Evolutionary conservation across 2,888 invertebrate species (phyloP).

Genomic region (Trypoxylon attenuatum): DNA sequence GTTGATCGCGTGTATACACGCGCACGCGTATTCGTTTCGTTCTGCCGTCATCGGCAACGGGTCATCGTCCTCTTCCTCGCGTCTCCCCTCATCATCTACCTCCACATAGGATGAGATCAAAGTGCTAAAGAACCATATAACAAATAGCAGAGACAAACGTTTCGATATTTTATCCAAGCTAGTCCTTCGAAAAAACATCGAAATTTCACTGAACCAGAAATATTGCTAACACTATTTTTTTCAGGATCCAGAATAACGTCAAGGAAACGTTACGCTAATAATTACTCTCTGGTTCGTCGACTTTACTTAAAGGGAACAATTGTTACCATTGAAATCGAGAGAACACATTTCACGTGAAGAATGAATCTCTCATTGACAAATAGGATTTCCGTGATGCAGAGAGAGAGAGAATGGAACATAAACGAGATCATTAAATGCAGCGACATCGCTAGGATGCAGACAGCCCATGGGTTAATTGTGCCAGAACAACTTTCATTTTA

Average conservation of each 20-base stretch:
- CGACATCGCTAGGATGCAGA: constrained; percentile 24
- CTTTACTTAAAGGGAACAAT: no score
- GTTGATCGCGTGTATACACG: constrained; percentile 26
- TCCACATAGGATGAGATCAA: constrained; percentile 35
- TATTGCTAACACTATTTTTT: no score
- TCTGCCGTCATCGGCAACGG: constrained; percentile 52
- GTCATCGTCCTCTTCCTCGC: constrained; percentile 52
- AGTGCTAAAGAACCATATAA: constrained; percentile 30
- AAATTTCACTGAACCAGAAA: no score
- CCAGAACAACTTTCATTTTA: constrained; percentile 44
- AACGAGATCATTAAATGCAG: constrained; percentile 12
- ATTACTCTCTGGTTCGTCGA: no score
- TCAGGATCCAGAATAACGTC: no score
- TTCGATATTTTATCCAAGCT: no score
- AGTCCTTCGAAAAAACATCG: no score
- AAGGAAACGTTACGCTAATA: no score
- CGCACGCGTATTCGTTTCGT: constrained; percentile 36
- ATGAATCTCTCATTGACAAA: background rate
- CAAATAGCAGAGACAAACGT: constrained; percentile 12
- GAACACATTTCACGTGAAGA: background rate
- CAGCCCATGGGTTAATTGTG: constrained; percentile 38
- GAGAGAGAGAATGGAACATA: constrained; percentile 11
- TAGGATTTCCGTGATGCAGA: background rate
- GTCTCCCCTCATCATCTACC: constrained; percentile 28
- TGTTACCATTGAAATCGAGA: background rate